A percentile compares a stretch with the other conserved stretches of the same genome.
Evolutionary conservation across 2,797 vertebrate genomes (phyloP).

Genomic region (Micropoecilia bifurca): DNA sequence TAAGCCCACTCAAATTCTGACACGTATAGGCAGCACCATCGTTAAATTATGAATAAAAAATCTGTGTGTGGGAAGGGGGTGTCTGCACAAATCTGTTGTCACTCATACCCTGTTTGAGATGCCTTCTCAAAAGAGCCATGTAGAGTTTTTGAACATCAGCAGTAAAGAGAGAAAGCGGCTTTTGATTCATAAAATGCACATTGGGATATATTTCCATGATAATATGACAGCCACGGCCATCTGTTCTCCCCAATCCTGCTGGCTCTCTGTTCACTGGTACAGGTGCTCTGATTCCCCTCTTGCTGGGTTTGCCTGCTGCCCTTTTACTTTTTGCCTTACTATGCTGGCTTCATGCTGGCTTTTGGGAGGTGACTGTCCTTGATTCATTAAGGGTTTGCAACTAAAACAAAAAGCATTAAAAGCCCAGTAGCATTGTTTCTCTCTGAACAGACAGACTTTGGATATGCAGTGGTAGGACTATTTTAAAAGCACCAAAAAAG

Average conservation of each 20-base stretch:
- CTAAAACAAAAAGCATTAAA: background rate
- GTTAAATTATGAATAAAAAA: background rate
- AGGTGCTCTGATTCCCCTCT: conserved; percentile 2
- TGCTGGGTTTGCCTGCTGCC: conserved; percentile 1
- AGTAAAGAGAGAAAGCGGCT: background rate
- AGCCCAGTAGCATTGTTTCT: background rate
- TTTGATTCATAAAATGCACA: conserved; percentile 3
- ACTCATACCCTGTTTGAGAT: background rate
- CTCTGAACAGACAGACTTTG: background rate
- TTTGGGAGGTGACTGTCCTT: background rate
- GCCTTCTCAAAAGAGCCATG: conserved; percentile 5
- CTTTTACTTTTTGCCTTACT: background rate
- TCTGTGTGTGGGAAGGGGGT: background rate
- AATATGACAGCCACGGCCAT: conserved; percentile 7
- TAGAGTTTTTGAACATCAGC: background rate
- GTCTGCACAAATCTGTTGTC: background rate
- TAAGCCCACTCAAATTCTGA: background rate
- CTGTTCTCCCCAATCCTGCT: conserved; percentile 7
- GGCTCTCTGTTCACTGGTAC: background rate
- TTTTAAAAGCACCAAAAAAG: background rate
- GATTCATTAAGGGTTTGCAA: background rate
- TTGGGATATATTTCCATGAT: conserved; percentile 5
- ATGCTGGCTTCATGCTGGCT: background rate
- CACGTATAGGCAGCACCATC: background rate
- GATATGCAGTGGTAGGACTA: background rate